Evolutionary conservation across 2,113 vertebrate genomes (phyloP), one percentile per base, ranked within the genome.

Genomic region (Monarcha castaneiventris): DNA sequence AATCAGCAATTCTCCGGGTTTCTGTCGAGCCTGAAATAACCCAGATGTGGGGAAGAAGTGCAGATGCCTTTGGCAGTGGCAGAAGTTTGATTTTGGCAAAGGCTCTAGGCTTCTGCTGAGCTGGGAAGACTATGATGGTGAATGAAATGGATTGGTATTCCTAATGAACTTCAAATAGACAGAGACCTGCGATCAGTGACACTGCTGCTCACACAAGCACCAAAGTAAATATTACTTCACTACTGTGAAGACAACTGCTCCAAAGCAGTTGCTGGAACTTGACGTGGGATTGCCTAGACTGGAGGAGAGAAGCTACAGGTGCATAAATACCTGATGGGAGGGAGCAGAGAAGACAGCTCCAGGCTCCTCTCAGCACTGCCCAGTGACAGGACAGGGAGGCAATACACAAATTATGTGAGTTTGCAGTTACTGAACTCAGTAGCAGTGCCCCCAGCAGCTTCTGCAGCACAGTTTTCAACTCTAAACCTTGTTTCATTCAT

Each of bases 231-330:
- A 67, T 19, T 39, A 62, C 6, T 69, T 74, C 61, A 77, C 5
- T 9, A 16, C 23, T 0, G 0, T 46, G 66, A 82, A 87, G 26
- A 33, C 29, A 80, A 20, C 0, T 4, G 30, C 48, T 81, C 37
- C 68, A 81, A 87, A 77, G 56, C 46, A 58, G 46, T 9, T 41
- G 27, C 54, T 84, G 59, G 37, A 91, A 86, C 8, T 61, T 51
- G 49, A 68, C 11, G 17, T 15, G 33, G 14, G 8, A n/a, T 44
- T 39, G 41, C 39, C 66, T 58, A 84, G 61, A 64, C 26, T 62
- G 55, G 16, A 74, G 37, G 52, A 75, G 18, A 62, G 43, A 83
- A 73, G 18, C 26, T 16, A 81, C 3, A 58, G 35, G 26, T 51
- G 8, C 26, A 37, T 49, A 87, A 84, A 46, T 58, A 78, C 39